These are phyloP conservation scores for Rhabdornis inornatus DNA, from an alignment of 2,113 vertebrate species.

Conservation along the genomic window DNA sequence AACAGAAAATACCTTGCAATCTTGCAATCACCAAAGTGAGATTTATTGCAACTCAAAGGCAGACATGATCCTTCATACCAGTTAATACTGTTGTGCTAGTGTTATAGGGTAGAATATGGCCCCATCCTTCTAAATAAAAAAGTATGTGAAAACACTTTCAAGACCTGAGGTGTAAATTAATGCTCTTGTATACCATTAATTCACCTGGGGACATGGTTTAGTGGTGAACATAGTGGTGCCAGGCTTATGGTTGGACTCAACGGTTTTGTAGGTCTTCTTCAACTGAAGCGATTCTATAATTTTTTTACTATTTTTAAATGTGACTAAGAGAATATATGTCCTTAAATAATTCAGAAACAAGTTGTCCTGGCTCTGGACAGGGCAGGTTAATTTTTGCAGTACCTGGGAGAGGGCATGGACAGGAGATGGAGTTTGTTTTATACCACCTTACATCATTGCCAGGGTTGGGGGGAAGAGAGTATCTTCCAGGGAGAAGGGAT, in stretches of 20 bases:
- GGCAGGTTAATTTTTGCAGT: neutral
- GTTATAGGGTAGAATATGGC: neutral
- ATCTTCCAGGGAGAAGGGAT: neutral
- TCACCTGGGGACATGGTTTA: neutral
- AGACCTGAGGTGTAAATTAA: neutral
- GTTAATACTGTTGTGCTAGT: neutral
- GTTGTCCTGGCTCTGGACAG: fast-evolving
- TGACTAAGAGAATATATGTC: neutral
- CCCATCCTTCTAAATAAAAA: neutral
- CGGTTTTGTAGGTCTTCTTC: neutral
- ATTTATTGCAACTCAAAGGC: neutral
- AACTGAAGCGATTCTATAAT: neutral
- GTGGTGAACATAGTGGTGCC: neutral
- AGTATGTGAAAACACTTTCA: neutral
- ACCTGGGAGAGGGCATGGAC: neutral
- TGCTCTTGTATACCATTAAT: neutral
- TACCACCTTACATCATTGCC: neutral
- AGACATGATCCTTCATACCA: neutral
- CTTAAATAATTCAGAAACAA: neutral
- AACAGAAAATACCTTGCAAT: neutral
- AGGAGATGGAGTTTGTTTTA: neutral
- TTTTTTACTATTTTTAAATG: neutral
- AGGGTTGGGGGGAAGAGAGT: neutral
- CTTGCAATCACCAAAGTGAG: neutral
- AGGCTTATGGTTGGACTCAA: neutral